phyloP scores from a whole-genome alignment of 1,140 invertebrate species.

The Diorhabda carinulata region DNA sequence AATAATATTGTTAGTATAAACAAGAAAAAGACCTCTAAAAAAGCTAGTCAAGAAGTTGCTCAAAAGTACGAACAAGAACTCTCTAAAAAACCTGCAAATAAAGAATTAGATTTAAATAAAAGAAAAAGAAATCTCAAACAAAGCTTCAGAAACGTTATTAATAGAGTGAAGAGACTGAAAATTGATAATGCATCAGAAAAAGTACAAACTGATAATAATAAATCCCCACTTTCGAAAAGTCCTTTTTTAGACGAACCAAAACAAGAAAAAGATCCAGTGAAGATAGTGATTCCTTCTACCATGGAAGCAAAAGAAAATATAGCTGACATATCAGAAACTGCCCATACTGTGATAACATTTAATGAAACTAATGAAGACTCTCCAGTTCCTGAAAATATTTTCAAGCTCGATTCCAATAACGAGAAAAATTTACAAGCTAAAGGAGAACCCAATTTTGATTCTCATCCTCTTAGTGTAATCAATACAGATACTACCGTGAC shows the following conservation, averaged over 20 bases:
- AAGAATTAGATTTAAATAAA: conserved; percentile 8
- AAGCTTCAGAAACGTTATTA: conserved; percentile 29
- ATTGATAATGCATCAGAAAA: conserved; percentile 19
- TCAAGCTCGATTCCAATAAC: conserved; percentile 30
- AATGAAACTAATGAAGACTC: conserved; percentile 26
- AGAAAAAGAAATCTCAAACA: conserved; percentile 31
- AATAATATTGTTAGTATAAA: background rate
- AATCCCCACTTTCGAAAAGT: background rate
- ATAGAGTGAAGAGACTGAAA: conserved; percentile 33
- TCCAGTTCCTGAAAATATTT: conserved; percentile 30
- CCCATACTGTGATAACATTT: conserved; percentile 25
- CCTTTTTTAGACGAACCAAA: conserved; percentile 40
- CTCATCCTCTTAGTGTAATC: background rate
- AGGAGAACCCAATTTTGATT: conserved; percentile 22
- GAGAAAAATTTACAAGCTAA: conserved; percentile 35
- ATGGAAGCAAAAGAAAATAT: conserved; percentile 28
- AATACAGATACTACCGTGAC: background rate
- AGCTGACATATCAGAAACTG: conserved; percentile 21
- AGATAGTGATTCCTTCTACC: conserved; percentile 23
- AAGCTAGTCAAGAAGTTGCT: background rate
- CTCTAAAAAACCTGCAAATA: background rate
- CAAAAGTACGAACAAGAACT: background rate
- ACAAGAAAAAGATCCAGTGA: conserved; percentile 21
- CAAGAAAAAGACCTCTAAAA: background rate
- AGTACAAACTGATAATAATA: background rate